These are phyloP conservation scores for Ptiloglossa arizonensis DNA, from an alignment of 1,140 invertebrate species.

Conservation along the genomic window DNA sequence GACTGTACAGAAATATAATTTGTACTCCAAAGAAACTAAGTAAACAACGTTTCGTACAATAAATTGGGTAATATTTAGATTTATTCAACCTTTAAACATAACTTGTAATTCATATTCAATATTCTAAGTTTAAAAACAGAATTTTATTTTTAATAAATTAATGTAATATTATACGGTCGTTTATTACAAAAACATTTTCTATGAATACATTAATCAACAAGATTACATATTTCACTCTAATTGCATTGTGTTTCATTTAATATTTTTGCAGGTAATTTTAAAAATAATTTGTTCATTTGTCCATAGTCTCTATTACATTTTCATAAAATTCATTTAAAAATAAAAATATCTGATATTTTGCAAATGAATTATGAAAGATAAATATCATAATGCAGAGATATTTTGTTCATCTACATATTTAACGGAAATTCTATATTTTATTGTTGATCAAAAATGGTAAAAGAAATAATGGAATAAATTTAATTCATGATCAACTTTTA, in stretches of 20 bases:
- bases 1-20: conserved; percentile 30
- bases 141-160: conserved; percentile 24
- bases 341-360: not conserved
- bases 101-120: not conserved
- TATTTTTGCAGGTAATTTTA: conserved; percentile 1
- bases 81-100: not conserved
- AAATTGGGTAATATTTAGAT: not conserved
- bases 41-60: conserved; percentile 23
- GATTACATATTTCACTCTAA: not conserved
- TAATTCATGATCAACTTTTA: not conserved
- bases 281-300: conserved; percentile 18
- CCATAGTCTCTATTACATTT: not conserved
- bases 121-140: not conserved
- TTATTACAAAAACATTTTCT: conserved; percentile 28
- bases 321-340: not conserved
- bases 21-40: conserved; percentile 36
- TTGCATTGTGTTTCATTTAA: not conserved
- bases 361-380: not conserved
- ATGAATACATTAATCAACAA: conserved; percentile 26
- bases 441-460: conserved; percentile 3
- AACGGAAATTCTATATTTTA: conserved; percentile 1
- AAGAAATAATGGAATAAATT: not conserved
- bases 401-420: not conserved
- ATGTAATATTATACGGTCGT: conserved; percentile 10
- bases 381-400: no score